A percentile compares a stretch with the other conserved stretches of the same genome.
phyloP scores from a whole-genome alignment of 2,888 invertebrate species.

The Folsomia candida region DNA sequence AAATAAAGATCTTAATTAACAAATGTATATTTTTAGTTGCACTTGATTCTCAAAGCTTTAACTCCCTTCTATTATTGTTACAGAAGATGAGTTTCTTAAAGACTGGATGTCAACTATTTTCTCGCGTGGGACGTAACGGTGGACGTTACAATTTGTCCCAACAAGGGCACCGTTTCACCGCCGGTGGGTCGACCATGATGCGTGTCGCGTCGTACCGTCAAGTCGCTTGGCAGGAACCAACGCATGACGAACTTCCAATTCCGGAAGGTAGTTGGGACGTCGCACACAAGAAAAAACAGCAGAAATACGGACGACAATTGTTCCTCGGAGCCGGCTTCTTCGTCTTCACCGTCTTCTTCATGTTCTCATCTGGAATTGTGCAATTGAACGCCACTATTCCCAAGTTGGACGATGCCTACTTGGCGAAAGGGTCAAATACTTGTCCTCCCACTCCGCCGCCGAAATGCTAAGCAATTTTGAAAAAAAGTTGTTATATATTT shows the following conservation, averaged over 20 bases:
- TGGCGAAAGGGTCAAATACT: background rate
- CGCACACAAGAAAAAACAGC: conserved; percentile 64
- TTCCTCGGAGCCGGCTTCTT: conserved; percentile 61
- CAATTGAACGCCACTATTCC: background rate
- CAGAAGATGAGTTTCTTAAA: too few relatives aligned
- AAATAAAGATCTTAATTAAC: too few relatives aligned
- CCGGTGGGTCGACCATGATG: too few relatives aligned
- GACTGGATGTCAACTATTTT: too few relatives aligned
- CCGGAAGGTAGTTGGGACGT: conserved; percentile 77
- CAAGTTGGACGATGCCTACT: background rate
- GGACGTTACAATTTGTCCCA: too few relatives aligned
- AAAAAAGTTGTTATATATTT: too few relatives aligned
- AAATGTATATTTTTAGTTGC: too few relatives aligned
- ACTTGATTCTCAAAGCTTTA: too few relatives aligned
- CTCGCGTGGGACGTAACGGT: too few relatives aligned
- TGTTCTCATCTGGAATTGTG: conserved; percentile 25
- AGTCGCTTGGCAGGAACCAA: conserved; percentile 52
- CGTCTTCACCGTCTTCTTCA: conserved; percentile 54
- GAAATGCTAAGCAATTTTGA: background rate
- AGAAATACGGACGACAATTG: conserved; percentile 67
- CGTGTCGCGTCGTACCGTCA: background rate
- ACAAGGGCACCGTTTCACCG: too few relatives aligned
- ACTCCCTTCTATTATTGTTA: too few relatives aligned
- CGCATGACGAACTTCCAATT: conserved; percentile 74
- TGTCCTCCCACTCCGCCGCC: background rate